phyloP scores from a whole-genome alignment of 1,140 invertebrate species.

The Drosophila malerkotliana region DNA sequence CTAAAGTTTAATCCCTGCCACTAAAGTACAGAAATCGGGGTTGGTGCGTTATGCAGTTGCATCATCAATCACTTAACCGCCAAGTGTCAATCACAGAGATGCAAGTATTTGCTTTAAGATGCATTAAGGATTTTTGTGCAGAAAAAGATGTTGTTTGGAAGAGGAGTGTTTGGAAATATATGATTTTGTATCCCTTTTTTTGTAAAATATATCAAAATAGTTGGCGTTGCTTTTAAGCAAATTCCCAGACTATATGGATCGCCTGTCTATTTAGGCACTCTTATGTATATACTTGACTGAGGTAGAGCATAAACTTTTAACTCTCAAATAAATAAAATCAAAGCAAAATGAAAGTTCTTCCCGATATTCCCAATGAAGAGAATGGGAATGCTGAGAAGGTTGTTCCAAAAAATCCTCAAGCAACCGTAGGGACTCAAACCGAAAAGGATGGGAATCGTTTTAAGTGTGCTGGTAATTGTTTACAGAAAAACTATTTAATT shows the following conservation, averaged over 20 bases:
- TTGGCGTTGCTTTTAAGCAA: neutral
- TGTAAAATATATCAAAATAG: neutral
- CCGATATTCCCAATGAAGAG: no score
- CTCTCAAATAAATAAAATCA: neutral
- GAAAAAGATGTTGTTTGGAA: no score
- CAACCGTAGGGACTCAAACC: neutral
- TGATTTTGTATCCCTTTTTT: no score
- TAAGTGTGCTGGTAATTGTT: neutral
- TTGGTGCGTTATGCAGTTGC: constrained; percentile 18
- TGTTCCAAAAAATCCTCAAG: neutral
- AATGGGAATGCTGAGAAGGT: neutral
- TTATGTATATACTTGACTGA: neutral
- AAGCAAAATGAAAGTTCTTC: neutral
- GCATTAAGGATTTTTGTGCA: neutral
- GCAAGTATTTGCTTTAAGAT: neutral
- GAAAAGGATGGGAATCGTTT: neutral
- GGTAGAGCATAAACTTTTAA: neutral
- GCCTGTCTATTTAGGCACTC: no score
- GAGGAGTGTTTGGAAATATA: no score
- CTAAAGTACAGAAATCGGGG: constrained; percentile 25
- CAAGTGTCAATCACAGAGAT: constrained; percentile 5
- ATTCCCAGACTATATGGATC: no score
- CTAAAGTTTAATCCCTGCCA: constrained; percentile 29
- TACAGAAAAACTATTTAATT: neutral
- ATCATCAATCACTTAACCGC: constrained; percentile 30